Evolutionary conservation across 1,140 invertebrate species (phyloP), one percentile per base, ranked within the genome.

Genomic region (Papilio glaucus): DNA sequence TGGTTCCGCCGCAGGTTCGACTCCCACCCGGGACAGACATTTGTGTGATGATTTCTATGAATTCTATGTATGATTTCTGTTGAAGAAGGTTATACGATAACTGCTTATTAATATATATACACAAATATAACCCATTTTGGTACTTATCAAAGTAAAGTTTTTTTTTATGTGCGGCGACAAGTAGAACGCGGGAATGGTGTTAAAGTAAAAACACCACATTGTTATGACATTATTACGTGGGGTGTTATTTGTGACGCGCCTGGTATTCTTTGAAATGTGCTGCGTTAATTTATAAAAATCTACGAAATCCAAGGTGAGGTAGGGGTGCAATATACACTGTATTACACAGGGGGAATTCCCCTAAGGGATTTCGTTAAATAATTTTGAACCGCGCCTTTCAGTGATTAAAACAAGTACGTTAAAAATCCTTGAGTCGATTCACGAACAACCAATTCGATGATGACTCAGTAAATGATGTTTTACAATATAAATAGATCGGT

Each of bases 391-490:
- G 0, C 49, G 49, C 24, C 49, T 53, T 24, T 18, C 10, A 41
- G 4, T 12, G 10, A 53, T 53, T 53, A 4, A 12, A 53, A 53
- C 9, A 53, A 53, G 21, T 15, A 15, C 49, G 49, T 26, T 21
- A 9, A 33, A 33, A 49, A 21, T 21, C 21, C 49, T 53, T 26
- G 49, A 24, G 21, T 6, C 2, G 15, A 18, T 15, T 45, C 49
- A 53, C 49, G 49, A 33, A 61, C n/a, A 33, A 37, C 60, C 60
- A 29, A 37, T 37, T 62, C 37, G 33, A 18, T 63, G 61, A 63
- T 63, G 61, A 63, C 13, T 63, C 61, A 63, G 6, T 39, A 15
- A 62, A 62, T 62, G n/a, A 33, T 62, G 60, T 63, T 63, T 63
- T 37, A 63, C 37, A 21, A 37, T 63, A 63, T 39, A 39, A 63